A percentile compares a stretch with the other conserved stretches of the same genome.
Evolutionary conservation across 1,140 invertebrate genomes (phyloP).

Genomic region (Drosophila ohnishii): DNA sequence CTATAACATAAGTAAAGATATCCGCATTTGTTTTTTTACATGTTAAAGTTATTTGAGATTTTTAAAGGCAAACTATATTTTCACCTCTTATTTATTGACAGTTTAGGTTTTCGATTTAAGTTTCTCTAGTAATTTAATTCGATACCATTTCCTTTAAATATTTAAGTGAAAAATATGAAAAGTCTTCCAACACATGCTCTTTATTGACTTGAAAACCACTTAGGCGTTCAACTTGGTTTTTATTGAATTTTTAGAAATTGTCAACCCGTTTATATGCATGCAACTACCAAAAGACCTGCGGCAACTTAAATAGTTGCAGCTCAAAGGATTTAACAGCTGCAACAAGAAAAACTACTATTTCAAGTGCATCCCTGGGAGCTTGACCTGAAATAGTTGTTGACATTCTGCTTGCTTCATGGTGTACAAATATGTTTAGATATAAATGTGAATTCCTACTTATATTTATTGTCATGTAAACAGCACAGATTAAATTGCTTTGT

Average conservation of each 20-base stretch:
- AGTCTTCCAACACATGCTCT: background rate
- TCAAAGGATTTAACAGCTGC: constrained; percentile 14
- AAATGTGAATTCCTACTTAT: background rate
- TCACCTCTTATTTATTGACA: background rate
- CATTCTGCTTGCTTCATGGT: constrained; percentile 5
- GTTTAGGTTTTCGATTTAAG: no score
- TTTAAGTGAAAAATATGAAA: constrained; percentile 1
- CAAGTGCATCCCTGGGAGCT: constrained; percentile 17
- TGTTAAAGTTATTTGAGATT: background rate
- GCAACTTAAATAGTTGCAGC: constrained; percentile 18
- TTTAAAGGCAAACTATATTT: background rate
- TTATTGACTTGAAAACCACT: background rate
- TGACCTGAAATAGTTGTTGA: constrained; percentile 25
- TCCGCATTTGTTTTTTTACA: background rate
- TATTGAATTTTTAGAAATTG: constrained; percentile 13
- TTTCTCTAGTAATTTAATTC: background rate
- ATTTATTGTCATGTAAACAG: background rate
- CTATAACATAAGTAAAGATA: no score
- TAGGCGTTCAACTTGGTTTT: background rate
- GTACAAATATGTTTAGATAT: background rate
- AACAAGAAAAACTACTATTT: constrained; percentile 9
- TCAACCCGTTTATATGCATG: background rate
- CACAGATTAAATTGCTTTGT: background rate
- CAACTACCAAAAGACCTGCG: constrained; percentile 11
- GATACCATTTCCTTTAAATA: background rate